A percentile compares a stretch with the other conserved stretches of the same genome.
These are phyloP conservation scores for Anthopleura xanthogrammica DNA, from an alignment of 92 coral and sea anemone species.

Conservation along the genomic window DNA sequence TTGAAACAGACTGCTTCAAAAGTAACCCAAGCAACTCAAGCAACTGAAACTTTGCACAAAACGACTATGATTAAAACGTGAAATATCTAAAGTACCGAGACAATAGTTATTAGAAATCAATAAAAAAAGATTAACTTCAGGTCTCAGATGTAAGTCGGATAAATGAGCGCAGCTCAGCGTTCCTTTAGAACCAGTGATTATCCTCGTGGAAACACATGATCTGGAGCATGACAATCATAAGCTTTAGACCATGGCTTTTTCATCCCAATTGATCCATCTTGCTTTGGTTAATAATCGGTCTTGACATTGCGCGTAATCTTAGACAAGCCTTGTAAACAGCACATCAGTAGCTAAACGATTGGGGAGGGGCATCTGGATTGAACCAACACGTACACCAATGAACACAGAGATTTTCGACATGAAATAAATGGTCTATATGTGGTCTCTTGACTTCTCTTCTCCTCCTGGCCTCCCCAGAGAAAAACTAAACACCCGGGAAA, in stretches of 20 bases:
- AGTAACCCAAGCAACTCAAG: neutral
- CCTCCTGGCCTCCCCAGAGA: too few species aligned
- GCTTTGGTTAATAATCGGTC: constrained; percentile 13
- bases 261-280: constrained; percentile 21
- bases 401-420: neutral
- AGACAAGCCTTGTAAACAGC: constrained; percentile 19
- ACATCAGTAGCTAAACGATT: constrained; percentile 8
- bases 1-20: neutral
- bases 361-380: neutral
- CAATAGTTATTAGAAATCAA: constrained; percentile 8
- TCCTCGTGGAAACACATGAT: constrained; percentile 21
- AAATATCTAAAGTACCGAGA: neutral
- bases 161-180: neutral
- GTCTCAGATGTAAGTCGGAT: constrained; percentile 14
- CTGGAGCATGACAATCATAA: constrained; percentile 1
- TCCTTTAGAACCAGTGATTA: constrained; percentile 7
- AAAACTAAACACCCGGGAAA: too few species aligned
- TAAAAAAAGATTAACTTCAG: constrained; percentile 17
- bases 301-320: constrained; percentile 17
- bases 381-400: neutral
- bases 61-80: neutral
- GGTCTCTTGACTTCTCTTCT: neutral
- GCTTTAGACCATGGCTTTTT: constrained; percentile 2
- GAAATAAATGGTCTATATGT: neutral
- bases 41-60: neutral